These are phyloP conservation scores for Camponotus floridanus DNA, from an alignment of 1,140 invertebrate genomes.

Conservation along the genomic window DNA sequence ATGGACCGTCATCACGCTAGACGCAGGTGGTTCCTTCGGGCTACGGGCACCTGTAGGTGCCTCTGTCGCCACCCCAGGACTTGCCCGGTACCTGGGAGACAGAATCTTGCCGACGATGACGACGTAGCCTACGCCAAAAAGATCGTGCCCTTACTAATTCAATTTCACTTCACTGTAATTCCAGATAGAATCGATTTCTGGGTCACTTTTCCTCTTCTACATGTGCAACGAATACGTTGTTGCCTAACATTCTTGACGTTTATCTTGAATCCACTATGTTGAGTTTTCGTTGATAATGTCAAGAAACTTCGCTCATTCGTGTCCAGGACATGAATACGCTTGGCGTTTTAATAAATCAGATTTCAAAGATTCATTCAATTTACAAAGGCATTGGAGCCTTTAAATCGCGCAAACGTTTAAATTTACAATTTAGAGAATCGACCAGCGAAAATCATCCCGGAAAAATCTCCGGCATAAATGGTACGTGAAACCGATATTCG, in stretches of 20 bases:
- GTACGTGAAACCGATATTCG: conserved; percentile 62
- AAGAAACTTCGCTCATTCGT: not conserved
- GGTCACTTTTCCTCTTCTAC: conserved; percentile 29
- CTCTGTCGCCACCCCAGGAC: conserved; percentile 84
- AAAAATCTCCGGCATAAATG: conserved; percentile 64
- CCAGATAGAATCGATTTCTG: not conserved
- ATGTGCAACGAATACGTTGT: not conserved
- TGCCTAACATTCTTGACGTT: conserved; percentile 1
- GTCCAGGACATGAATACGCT: not conserved
- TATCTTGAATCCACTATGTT: not conserved
- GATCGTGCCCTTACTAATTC: conserved; percentile 39
- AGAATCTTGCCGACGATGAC: conserved; percentile 83
- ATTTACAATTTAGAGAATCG: not conserved
- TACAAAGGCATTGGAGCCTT: not conserved
- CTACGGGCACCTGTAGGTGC: conserved; percentile 81
- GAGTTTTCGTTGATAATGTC: not conserved
- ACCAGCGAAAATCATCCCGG: not conserved
- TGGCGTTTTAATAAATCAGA: not conserved
- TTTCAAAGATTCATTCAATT: not conserved
- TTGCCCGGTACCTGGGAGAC: conserved; percentile 82
- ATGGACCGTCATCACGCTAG: conserved; percentile 85
- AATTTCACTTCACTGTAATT: conserved; percentile 59
- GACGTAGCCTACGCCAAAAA: conserved; percentile 56
- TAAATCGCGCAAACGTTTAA: not conserved
- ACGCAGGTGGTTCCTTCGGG: conserved; percentile 78